Conservation (phyloP, 2,113 vertebrate genomes). For the Callipepla squamata region DNA sequence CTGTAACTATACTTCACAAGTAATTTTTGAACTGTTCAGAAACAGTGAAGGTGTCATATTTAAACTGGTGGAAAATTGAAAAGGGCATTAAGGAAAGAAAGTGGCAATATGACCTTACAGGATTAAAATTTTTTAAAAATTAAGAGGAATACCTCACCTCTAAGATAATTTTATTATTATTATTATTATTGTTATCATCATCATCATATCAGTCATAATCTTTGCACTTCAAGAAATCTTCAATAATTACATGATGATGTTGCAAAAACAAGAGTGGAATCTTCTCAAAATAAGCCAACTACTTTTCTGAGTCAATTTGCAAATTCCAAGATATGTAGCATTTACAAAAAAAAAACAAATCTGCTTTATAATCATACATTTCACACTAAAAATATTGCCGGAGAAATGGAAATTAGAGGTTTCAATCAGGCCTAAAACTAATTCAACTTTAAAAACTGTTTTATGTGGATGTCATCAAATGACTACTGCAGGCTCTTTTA, state of each 20-base stretch:
- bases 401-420: conserved; percentile 43
- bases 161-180: background rate
- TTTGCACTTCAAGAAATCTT: background rate
- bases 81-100: background rate
- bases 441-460: conserved; percentile 46
- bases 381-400: conserved; percentile 4
- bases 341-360: background rate
- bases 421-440: conserved; percentile 43
- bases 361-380: conserved; percentile 22
- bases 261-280: conserved; percentile 26
- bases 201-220: background rate
- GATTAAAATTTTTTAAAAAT: background rate
- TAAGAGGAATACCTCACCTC: background rate
- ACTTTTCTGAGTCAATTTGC: conserved; percentile 13
- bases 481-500: background rate
- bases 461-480: conserved; percentile 36
- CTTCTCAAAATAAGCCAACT: background rate
- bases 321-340: background rate
- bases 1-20: background rate
- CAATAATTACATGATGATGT: background rate
- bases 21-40: background rate
- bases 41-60: background rate
- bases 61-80: background rate
- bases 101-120: background rate
- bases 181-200: too few relatives aligned